Evolutionary conservation across 2,888 invertebrate genomes (phyloP), one percentile per base, ranked within the genome.

Genomic region (Scaptomyza caliginosa): DNA sequence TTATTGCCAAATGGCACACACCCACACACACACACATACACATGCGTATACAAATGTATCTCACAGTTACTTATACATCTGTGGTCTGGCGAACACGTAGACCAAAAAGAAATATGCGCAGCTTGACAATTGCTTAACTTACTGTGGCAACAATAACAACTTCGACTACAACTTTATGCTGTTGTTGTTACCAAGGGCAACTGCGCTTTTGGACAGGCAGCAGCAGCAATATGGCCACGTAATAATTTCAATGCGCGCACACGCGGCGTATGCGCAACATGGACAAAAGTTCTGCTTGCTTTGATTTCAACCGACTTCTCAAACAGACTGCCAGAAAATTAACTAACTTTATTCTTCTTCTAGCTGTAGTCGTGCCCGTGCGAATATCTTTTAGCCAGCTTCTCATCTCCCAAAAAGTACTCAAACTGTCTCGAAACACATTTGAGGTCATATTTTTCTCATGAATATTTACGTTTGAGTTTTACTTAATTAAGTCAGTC

Each of bases 1-100:
- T 83, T 88, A 88, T 83, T 83, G 84, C 88, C 83, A 83, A 83
- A 83, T 83, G 81, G 69, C 81, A 80, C 62, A 74, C 45, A 77
- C 36, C 23, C 23, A 23, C 6, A 16, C 23, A 30, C 78, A 69
- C 67, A 63, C 60, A 77, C 71, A 70, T 55, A 40, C 69, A 68
- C 36, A 32, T 40, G 16, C 45, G 13, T n/a, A n/a, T n/a, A n/a
- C n/a, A n/a, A 67, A 50, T 65, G 60, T 69, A 60, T 62, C 65
- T 69, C 48, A 64, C 52, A 65, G 62, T 67, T 57, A 76, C 48
- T 45, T 21, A 11, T 10, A 13, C 10, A 38, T 11, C 1, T 32
- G 16, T 26, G 24, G 38, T n/a, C 39, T 63, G 36, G 39, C 36
- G 36, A 56, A 73, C 67, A 60, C 69, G 71, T 64, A 72, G 71